phyloP scores from a whole-genome alignment of 1,140 invertebrate genomes.

The Papilio dardanus region DNA sequence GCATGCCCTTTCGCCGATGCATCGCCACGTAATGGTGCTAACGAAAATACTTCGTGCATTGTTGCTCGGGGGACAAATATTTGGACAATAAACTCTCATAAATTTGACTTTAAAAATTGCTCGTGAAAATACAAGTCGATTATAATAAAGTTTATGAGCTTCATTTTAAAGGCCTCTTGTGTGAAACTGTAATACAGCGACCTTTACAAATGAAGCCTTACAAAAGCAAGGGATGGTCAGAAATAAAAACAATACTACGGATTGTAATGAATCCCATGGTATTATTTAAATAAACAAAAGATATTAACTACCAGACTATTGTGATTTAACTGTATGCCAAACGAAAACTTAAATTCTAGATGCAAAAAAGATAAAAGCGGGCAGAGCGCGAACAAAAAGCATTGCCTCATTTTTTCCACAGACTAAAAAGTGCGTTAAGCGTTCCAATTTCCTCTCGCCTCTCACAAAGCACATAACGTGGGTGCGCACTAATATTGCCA shows the following conservation, averaged over 20 bases:
- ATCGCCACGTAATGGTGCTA: constrained; percentile 65
- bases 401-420: neutral
- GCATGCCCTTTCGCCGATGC: constrained; percentile 39
- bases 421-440: constrained; percentile 12
- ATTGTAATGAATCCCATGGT: neutral
- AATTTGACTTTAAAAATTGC: constrained; percentile 45
- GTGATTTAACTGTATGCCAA: neutral
- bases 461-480: constrained; percentile 27
- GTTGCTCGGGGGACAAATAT: constrained; percentile 58
- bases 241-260: neutral
- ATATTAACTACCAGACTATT: constrained; percentile 30
- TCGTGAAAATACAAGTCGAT: constrained; percentile 20
- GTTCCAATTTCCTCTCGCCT: neutral
- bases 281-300: neutral
- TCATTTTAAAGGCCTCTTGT: neutral
- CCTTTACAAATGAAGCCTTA: neutral
- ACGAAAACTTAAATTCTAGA: neutral
- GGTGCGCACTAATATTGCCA: constrained; percentile 33
- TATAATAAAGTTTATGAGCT: constrained; percentile 19
- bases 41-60: constrained; percentile 62
- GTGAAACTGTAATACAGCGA: neutral
- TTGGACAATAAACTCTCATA: constrained; percentile 60
- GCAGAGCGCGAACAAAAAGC: constrained; percentile 26
- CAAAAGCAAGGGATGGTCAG: neutral
- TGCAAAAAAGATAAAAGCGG: neutral